A percentile compares a stretch with the other conserved stretches of the same genome.
Evolutionary conservation across 2,113 vertebrate genomes (phyloP).

Genomic region (Pagrus major): DNA sequence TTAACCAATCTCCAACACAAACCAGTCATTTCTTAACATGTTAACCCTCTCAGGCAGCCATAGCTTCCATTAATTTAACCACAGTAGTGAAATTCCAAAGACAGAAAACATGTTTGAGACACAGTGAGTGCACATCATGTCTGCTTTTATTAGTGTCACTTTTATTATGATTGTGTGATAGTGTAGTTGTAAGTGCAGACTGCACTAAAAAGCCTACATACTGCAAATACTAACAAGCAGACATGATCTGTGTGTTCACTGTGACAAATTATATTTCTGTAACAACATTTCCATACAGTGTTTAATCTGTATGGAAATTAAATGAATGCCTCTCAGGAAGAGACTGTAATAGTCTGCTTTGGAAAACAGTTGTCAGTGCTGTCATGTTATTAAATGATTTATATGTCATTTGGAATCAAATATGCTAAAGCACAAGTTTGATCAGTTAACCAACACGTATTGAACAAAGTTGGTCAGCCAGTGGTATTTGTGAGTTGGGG

Average conservation of each 20-base stretch:
- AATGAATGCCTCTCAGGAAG: background rate
- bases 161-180: background rate
- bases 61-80: constrained; percentile 1
- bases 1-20: background rate
- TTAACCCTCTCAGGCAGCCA: background rate
- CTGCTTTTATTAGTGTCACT: constrained; percentile 12
- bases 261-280: background rate
- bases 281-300: background rate
- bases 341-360: background rate
- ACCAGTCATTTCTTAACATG: background rate
- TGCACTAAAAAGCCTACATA: background rate
- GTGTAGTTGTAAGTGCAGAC: background rate
- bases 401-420: background rate
- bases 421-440: background rate
- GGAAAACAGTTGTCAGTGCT: background rate
- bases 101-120: background rate
- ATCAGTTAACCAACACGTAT: background rate
- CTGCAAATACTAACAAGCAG: background rate
- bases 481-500: background rate
- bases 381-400: background rate
- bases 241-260: background rate
- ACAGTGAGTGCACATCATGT: background rate
- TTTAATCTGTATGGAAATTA: background rate
- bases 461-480: background rate
- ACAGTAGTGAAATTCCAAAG: background rate